Base-by-base conservation (phyloP, 2,113 vertebrate species). In the Terrapene triunguis region DNA sequence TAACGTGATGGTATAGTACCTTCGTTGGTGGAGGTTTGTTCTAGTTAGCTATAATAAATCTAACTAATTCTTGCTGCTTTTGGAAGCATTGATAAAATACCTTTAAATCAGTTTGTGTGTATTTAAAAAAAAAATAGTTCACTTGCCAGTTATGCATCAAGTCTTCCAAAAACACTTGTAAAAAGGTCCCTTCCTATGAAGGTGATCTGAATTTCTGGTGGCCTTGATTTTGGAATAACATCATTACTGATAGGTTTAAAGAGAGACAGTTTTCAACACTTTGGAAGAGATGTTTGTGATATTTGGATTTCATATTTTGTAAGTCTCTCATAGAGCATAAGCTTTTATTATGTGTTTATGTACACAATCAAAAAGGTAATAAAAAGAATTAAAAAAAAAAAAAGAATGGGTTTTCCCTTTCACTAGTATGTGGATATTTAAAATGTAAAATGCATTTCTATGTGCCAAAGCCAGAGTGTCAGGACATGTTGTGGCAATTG, bases 11-110 rank as follows among this genome's bases (percentile, higher is more conserved):
- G 92, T 85, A 91, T 94, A 94, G 93, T 97, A 95, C 95, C 95
- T 95, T 50, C 95, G 96, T 89, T 94, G 96, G 94, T 96, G 94
- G 96, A 95, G 97, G 96, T 95, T 97, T 94, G 96, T 93, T 95
- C 96, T 96, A 94, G 95, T 96, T 96, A 96, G 95, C 93, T 96
- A 92, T 87, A 93, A 72, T 88, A 95, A 82, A 95, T 82, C 89
- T 95, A 72, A 97, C 92, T 85, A 93, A 93, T 95, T 72, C 84
- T 94, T 94, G 72, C 93, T 92, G 88, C 90, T 95, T 95, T 95
- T 95, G 86, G 93, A 96, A 95, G 92, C 85, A 95, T 84, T 38
- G 97, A 95, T 96, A 95, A 95, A 95, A 89, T 89, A 94, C 10
- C 65, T 65, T 97, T 97, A 88, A 92, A 83, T 96, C 92, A 92